Base-by-base conservation (phyloP, 53 echinoderm and acorn worm genomes). In the Patiria pectinifera region DNA sequence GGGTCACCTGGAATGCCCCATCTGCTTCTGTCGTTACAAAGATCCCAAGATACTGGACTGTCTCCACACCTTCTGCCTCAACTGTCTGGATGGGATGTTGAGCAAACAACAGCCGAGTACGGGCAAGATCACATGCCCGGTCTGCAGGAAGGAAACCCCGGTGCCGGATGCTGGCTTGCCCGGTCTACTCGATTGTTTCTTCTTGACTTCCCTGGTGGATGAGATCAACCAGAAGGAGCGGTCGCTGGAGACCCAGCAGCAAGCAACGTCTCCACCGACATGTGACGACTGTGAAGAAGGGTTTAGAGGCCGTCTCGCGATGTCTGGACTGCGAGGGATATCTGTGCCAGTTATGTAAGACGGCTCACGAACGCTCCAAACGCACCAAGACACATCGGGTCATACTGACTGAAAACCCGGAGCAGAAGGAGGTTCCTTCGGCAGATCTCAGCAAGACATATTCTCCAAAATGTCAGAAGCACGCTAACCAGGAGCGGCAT, bases 181-280 rank as follows among this genome's bases (percentile, higher is more conserved):
- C n/a, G n/a, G n/a, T n/a, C n/a, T n/a, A n/a, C n/a, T n/a, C n/a
- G n/a, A n/a, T n/a, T n/a, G n/a, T n/a, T n/a, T n/a, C n/a, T n/a
- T n/a, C n/a, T n/a, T n/a, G n/a, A n/a, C n/a, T n/a, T n/a, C n/a
- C n/a, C n/a, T n/a, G n/a, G n/a, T n/a, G n/a, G n/a, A n/a, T n/a
- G n/a, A n/a, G n/a, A n/a, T n/a, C n/a, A n/a, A n/a, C n/a, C n/a
- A 23, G 16, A 19, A 60, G 78, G 89, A 89, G 49, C 24, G 58
- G 59, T 78, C 35, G 4, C 19, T 45, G n/a, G n/a, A n/a, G n/a
- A n/a, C n/a, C n/a, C n/a, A n/a, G n/a, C n/a, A n/a, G n/a, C n/a
- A n/a, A n/a, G n/a, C 72, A 22, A 11, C 6, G 18, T 53, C 46
- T 6, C 7, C 53, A 49, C 25, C 59, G 25, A 59, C 23, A 2